A percentile compares a stretch with the other conserved stretches of the same genome.
These are phyloP conservation scores for Tokudaia tokunoshimensis DNA, from an alignment of 2,797 vertebrate genomes.

Conservation along the genomic window DNA sequence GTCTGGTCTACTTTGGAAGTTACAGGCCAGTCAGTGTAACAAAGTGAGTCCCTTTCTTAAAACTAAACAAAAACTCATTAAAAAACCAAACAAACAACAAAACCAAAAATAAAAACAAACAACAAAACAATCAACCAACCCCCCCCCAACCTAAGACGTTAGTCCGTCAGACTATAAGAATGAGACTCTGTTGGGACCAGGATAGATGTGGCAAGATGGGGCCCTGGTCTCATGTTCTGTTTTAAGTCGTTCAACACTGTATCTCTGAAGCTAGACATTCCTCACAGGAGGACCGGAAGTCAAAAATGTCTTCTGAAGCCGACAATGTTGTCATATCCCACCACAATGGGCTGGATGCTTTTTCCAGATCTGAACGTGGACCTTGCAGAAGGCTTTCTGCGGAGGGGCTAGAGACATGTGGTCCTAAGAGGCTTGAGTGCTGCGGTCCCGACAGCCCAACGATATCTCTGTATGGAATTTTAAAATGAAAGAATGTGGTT, in stretches of 20 bases:
- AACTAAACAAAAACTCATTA: background rate
- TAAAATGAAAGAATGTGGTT: background rate
- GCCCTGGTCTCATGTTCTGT: background rate
- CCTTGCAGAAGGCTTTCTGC: conserved; percentile 11
- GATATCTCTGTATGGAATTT: background rate
- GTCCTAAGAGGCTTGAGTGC: background rate
- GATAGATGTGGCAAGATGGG: rapidly evolving
- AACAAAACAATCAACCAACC: background rate
- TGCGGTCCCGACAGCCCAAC: background rate
- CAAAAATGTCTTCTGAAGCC: background rate
- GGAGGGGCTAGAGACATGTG: background rate
- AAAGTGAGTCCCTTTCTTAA: background rate
- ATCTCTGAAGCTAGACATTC: conserved; percentile 69
- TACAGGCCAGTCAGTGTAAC: background rate
- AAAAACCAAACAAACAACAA: too few species aligned
- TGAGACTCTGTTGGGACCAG: rapidly evolving
- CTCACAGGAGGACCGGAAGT: background rate
- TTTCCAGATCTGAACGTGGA: background rate
- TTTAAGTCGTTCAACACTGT: conserved; percentile 68
- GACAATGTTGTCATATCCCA: background rate
- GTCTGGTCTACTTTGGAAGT: background rate
- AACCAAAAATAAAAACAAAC: background rate
- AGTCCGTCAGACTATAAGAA: background rate
- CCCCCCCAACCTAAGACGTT: background rate
- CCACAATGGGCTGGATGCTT: background rate